phyloP scores from a whole-genome alignment of 2,113 vertebrate genomes.

The Cochlearius cochlearius region DNA sequence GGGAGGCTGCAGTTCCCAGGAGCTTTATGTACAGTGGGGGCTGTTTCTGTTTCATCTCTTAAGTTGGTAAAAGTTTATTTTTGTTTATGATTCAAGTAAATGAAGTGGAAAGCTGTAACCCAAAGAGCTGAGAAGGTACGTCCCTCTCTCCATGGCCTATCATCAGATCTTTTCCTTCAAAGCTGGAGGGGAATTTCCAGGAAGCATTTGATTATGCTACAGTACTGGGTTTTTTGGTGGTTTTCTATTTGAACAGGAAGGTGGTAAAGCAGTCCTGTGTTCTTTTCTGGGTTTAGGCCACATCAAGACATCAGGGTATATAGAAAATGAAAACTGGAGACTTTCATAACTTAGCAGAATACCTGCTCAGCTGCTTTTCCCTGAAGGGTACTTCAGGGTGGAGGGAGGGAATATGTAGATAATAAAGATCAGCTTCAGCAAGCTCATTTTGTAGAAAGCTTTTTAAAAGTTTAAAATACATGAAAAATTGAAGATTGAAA shows the following conservation, averaged over 20 bases:
- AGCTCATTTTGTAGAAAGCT: not conserved
- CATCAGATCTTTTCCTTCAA: not conserved
- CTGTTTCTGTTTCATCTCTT: not conserved
- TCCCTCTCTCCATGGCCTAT: not conserved
- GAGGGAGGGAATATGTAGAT: not conserved
- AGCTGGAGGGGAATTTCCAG: not conserved
- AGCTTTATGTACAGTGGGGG: not conserved
- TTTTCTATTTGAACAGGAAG: not conserved
- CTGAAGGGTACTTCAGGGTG: not conserved
- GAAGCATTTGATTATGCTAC: not conserved
- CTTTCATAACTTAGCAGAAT: not conserved
- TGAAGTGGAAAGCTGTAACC: not conserved
- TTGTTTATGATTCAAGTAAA: not conserved
- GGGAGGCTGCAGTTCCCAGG: not conserved
- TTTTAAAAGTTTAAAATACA: not conserved
- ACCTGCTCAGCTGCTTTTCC: not conserved
- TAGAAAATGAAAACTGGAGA: not conserved
- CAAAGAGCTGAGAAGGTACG: not conserved
- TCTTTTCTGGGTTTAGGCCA: not conserved
- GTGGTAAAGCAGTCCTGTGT: not conserved
- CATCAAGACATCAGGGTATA: not conserved
- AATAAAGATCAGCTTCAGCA: not conserved
- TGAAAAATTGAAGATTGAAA: not conserved
- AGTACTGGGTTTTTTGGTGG: not conserved
- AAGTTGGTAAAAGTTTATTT: not conserved